Base-by-base conservation (phyloP, 2,888 invertebrate genomes). In the Hirtodrosophila duncani region DNA sequence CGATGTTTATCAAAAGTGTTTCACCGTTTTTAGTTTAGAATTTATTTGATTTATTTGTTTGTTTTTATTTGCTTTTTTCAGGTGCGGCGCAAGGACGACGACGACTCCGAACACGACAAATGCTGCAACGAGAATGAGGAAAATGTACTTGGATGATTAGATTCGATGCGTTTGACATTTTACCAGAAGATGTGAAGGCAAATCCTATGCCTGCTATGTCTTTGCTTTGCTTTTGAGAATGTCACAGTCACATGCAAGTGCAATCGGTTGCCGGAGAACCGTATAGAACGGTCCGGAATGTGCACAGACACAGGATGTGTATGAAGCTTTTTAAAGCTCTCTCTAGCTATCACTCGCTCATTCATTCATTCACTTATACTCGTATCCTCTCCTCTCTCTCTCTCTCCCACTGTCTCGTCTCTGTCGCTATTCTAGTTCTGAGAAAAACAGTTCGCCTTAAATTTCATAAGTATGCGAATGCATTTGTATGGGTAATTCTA, bases 81-180 rank as follows among this genome's bases (percentile, higher is more conserved):
- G 38, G 33, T 49, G 34, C 45, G 16, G 16, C 9, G 50, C 62
- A 66, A 66, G 39, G 69, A 66, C 51, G 49, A 45, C 37, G 24
- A 16, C 58, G 63, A 71, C 64, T 77, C 71, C 71, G 75, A 60
- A 79, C 82, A 72, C 82, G 79, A 67, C 80, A 80, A 84, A 75
- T 81, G 82, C 85, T 85, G 85, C 85, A 85, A 85, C 66, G 81
- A 84, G 68, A 84, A 71, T 78, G 68, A 78, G 39, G 50, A 58
- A 55, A 77, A 55, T 52, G 37, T 37, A 37, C 52, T 66, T 68
- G 3, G 10, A 14, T 50, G 38, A 63, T 70, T 74, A 52, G 57
- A 58, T 63, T 65, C 50, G 52, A 56, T 52, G 51, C 63, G 63
- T 61, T 74, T 58, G 52, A 48, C 34, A 52, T n/a, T n/a, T n/a